Conservation (phyloP, 2,113 vertebrate species). For the Stigmatopora nigra region DNA sequence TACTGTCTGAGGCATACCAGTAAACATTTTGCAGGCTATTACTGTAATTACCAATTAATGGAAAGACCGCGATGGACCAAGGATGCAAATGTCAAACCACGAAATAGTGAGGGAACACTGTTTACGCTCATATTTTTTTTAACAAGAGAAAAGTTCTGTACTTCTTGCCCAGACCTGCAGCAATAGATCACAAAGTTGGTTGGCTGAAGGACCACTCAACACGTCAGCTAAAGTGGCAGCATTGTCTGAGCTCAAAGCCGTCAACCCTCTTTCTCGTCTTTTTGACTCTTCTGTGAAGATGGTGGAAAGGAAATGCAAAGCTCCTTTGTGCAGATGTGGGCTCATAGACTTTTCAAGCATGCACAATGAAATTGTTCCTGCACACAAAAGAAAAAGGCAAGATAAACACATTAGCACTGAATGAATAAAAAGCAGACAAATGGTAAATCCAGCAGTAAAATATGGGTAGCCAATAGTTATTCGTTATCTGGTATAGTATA, state of each 20-base stretch:
- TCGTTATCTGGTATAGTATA: constrained; percentile 17
- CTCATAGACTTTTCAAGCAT: constrained; percentile 53
- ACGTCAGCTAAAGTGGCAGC: constrained; percentile 58
- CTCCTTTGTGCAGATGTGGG: constrained; percentile 62
- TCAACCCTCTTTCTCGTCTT: constrained; percentile 35
- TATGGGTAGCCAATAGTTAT: constrained; percentile 29
- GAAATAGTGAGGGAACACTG: too few species aligned
- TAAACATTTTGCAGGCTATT: too few species aligned
- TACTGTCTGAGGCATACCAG: too few species aligned
- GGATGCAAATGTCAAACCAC: too few species aligned
- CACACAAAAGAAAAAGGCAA: constrained; percentile 14
- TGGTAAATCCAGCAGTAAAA: constrained; percentile 25
- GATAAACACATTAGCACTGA: constrained; percentile 8
- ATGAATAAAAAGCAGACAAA: constrained; percentile 25
- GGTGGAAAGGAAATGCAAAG: constrained; percentile 79
- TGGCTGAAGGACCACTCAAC: constrained; percentile 65
- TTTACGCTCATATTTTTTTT: background rate
- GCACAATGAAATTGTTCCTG: constrained; percentile 78
- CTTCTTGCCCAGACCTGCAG: constrained; percentile 74
- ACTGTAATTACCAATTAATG: too few species aligned
- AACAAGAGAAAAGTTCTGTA: too few species aligned
- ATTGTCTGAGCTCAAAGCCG: constrained; percentile 4
- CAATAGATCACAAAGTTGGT: constrained; percentile 73
- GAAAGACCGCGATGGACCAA: too few species aligned
- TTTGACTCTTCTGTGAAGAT: constrained; percentile 80